These are phyloP conservation scores for Dysidea cf. avara DNA, from an alignment of 37 sponge, comb jelly and placozoan species.

Conservation along the genomic window DNA sequence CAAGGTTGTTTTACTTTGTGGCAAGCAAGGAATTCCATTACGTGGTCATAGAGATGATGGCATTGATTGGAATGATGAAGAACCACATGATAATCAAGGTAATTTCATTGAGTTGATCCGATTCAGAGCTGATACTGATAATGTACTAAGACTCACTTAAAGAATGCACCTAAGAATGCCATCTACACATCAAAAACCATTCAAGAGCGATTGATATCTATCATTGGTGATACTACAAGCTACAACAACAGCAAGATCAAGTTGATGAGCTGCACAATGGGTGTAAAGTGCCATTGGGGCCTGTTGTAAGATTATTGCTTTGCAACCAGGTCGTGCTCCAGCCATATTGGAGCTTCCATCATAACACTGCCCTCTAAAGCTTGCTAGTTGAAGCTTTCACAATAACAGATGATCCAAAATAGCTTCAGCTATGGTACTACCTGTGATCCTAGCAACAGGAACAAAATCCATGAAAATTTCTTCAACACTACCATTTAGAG, in stretches of 20 bases:
- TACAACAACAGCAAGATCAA: slow-evolving; percentile 41
- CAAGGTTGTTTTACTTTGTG: slow-evolving; percentile 55
- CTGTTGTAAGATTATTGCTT: slow-evolving; percentile 24
- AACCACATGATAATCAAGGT: slow-evolving; percentile 37
- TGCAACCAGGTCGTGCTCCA: slow-evolving; percentile 34
- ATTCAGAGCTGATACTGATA: slow-evolving; percentile 64
- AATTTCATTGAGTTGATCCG: slow-evolving; percentile 62
- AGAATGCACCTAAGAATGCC: slow-evolving; percentile 58
- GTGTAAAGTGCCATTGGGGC: too few species aligned
- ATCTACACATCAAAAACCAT: slow-evolving; percentile 70
- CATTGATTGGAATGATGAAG: slow-evolving; percentile 13
- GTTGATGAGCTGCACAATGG: slow-evolving; percentile 59
- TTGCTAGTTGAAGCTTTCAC: slow-evolving; percentile 1
- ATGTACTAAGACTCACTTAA: slow-evolving; percentile 19
- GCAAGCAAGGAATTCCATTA: slow-evolving; percentile 60
- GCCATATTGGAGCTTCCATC: too few species aligned
- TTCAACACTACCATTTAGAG: slow-evolving; percentile 10
- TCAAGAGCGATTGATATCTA: slow-evolving; percentile 47
- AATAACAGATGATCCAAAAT: slow-evolving; percentile 21
- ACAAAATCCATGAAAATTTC: slow-evolving; percentile 51
- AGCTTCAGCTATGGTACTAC: slow-evolving; percentile 9
- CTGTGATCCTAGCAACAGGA: slow-evolving; percentile 50
- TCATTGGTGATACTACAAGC: slow-evolving; percentile 38
- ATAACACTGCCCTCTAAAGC: slow-evolving; percentile 54
- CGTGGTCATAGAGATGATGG: slow-evolving; percentile 65